These are phyloP conservation scores for Meriones unguiculatus DNA, from an alignment of 2,113 vertebrate species.

Conservation along the genomic window DNA sequence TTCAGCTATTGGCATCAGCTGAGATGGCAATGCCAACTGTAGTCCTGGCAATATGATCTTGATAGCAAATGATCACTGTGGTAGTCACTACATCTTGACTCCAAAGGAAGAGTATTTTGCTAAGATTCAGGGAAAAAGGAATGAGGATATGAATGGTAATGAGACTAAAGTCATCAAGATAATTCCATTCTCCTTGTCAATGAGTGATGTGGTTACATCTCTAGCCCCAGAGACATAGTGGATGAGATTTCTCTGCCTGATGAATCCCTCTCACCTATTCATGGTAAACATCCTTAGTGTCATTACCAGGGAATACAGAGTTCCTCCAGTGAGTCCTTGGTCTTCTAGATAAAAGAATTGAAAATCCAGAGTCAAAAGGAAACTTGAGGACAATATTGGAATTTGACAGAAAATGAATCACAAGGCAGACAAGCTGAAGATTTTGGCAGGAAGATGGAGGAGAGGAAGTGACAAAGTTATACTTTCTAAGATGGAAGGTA, in stretches of 20 bases:
- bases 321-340: background rate
- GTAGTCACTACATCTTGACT: background rate
- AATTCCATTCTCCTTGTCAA: background rate
- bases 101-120: background rate
- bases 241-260: background rate
- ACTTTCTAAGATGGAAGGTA: background rate
- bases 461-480: background rate
- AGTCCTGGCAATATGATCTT: background rate
- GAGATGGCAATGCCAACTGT: background rate
- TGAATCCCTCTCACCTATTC: background rate
- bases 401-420: background rate
- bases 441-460: background rate
- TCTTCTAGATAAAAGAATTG: background rate
- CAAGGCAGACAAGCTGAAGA: background rate
- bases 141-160: background rate
- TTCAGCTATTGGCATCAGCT: background rate
- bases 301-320: background rate
- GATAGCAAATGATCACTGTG: background rate
- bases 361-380: background rate
- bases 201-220: background rate
- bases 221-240: background rate
- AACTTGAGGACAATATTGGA: background rate
- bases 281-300: background rate
- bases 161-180: background rate
- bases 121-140: background rate